phyloP scores from a whole-genome alignment of 1,140 invertebrate species.

The Drosophila santomea region DNA sequence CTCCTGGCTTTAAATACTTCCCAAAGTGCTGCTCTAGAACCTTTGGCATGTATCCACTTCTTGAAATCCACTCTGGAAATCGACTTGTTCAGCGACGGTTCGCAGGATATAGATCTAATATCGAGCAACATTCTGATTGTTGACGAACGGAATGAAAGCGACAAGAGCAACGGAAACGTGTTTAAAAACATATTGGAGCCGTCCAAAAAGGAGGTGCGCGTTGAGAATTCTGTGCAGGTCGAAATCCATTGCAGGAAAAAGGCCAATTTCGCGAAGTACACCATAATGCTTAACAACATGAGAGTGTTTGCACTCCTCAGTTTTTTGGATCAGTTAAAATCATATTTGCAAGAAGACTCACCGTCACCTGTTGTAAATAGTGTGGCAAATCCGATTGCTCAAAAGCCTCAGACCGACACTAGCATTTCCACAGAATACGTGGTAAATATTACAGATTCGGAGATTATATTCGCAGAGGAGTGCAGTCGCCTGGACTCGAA shows the following conservation, averaged over 20 bases:
- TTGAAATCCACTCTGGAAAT: constrained; percentile 94
- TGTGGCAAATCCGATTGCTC: constrained; percentile 12
- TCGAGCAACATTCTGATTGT: constrained; percentile 95
- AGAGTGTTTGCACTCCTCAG: constrained; percentile 96
- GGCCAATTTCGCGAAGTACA: constrained; percentile 91
- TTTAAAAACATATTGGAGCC: constrained; percentile 96
- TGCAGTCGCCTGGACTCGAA: constrained; percentile 94
- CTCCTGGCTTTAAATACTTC: constrained; percentile 86
- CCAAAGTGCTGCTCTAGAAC: constrained; percentile 63
- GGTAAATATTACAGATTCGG: constrained; percentile 97
- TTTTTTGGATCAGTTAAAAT: constrained; percentile 94
- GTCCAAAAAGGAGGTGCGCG: constrained; percentile 85
- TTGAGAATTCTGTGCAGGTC: constrained; percentile 90
- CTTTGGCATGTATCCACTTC: constrained; percentile 95
- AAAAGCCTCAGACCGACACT: constrained; percentile 29
- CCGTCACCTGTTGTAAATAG: constrained; percentile 17
- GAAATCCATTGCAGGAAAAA: constrained; percentile 93
- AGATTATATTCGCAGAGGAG: constrained; percentile 97
- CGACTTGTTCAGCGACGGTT: constrained; percentile 93
- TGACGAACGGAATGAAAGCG: constrained; percentile 88
- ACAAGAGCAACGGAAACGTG: constrained; percentile 87
- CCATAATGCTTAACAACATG: constrained; percentile 97
- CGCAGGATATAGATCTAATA: constrained; percentile 96
- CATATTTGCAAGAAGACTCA: constrained; percentile 89
- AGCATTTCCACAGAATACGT: constrained; percentile 89